Evolutionary conservation across 1,140 invertebrate species (phyloP).

Genomic region (Heliothis subflexa): DNA sequence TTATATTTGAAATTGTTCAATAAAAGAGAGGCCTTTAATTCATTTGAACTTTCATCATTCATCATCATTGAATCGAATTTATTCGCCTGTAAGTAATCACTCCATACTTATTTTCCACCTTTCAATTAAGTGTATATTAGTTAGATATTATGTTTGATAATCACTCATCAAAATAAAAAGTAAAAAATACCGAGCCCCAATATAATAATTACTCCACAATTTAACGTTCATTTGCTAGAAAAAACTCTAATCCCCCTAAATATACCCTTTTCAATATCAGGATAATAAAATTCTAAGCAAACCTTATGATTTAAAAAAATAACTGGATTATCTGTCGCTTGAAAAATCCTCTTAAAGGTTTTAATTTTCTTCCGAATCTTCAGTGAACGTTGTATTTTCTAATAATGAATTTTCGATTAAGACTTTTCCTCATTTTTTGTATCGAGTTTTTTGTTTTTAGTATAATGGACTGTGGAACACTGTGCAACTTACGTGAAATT

Average conservation of each 20-base stretch:
- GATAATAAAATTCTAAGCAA: conserved; percentile 45
- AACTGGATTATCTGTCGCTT: conserved; percentile 52
- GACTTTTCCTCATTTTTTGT: conserved; percentile 37
- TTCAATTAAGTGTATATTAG: too few relatives aligned
- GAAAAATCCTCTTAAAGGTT: conserved; percentile 54
- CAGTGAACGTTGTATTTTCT: conserved; percentile 46
- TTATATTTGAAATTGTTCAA: neutral
- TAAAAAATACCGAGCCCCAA: neutral
- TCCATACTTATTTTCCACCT: neutral
- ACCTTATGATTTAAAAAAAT: conserved; percentile 49
- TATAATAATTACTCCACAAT: neutral
- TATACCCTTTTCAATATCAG: conserved; percentile 42
- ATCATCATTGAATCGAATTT: too few relatives aligned
- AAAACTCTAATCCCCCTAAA: conserved; percentile 11
- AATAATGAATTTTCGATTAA: conserved; percentile 50
- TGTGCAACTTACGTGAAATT: neutral
- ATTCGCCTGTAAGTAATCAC: neutral
- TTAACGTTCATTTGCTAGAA: neutral
- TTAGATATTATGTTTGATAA: too few relatives aligned
- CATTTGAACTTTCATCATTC: too few relatives aligned
- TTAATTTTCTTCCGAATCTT: conserved; percentile 52
- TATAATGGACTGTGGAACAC: neutral
- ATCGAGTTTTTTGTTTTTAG: conserved; percentile 8
- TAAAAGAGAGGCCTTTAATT: neutral
- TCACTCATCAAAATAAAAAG: neutral